phyloP scores from a whole-genome alignment of 1,140 invertebrate genomes.

The Brachionus sp. region DNA sequence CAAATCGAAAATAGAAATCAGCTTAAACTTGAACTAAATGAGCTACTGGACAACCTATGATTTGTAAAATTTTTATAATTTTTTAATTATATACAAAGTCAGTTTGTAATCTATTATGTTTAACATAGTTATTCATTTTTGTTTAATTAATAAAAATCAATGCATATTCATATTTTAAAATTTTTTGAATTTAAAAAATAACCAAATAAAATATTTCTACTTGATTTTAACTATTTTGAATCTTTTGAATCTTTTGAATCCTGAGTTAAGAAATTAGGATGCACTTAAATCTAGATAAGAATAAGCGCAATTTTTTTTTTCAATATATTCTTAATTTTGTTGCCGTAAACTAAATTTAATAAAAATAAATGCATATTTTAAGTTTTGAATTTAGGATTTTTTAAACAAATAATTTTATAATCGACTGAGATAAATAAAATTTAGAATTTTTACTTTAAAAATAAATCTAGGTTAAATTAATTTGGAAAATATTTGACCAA shows the following conservation, averaged over 20 bases:
- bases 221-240: background rate
- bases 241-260: background rate
- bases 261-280: background rate
- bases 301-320: too few species aligned
- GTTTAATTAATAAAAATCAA: background rate
- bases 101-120: background rate
- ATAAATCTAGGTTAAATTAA: too few species aligned
- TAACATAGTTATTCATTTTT: conserved; percentile 2
- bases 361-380: too few species aligned
- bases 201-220: background rate
- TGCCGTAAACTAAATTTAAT: too few species aligned
- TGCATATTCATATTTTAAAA: background rate
- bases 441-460: too few species aligned
- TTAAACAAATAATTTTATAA: too few species aligned
- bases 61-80: background rate
- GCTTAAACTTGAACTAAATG: background rate
- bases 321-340: too few species aligned
- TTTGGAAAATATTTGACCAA: too few species aligned
- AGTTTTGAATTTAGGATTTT: too few species aligned
- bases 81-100: background rate
- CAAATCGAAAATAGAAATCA: background rate
- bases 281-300: background rate
- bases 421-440: too few species aligned
- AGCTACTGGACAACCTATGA: background rate
- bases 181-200: background rate